Base-by-base conservation (phyloP, 2,797 vertebrate genomes). In the Hoplostethus mediterraneus region DNA sequence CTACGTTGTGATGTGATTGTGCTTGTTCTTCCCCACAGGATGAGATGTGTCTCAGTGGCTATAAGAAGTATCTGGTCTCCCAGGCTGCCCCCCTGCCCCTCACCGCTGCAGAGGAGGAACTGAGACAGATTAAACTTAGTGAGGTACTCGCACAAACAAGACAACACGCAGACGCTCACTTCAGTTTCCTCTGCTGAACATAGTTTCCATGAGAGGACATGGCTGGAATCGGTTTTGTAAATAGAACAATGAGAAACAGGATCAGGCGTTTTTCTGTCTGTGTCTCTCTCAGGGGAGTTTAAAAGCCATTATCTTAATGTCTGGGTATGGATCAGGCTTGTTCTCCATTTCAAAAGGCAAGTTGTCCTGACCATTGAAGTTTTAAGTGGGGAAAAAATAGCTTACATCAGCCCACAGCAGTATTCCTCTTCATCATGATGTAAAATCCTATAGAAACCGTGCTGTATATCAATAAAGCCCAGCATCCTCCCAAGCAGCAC, bases 91-190 rank as follows among this genome's bases (percentile, higher is more conserved):
- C 98, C 44, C 94, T 95, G 16, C 98, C 98, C 14, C 88, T 99
- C 79, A 98, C 97, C 65, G 96, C 96, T 77, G 97, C 98, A 68
- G 98, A 99, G 91, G 96, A 99, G 87, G 97, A 99, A 79, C 95
- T 99, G 90, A 93, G 96, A 40, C 96, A 97, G 93, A 98, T 99
- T 75, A 99, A 96, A 92, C 95, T 98, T 49, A 96, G 88, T 0
- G 96, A 97, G 97, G 97, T 98, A 94, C 65, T 40, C 7, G 16
- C 55, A 48, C 12, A 21, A 63, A 65, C 17, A 47, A n/a, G 6
- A 14, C 42, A 12, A 17, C 21, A 30, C 47, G 59, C 16, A 44
- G 2, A 28, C 58, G 59, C 16, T 31, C 16, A 25, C 16, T 64
- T 10, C 0, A 16, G 44, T 44, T 36, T 54, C 1, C 25, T 65